phyloP scores from a whole-genome alignment of 1,140 invertebrate species.

The Trialeurodes vaporariorum region DNA sequence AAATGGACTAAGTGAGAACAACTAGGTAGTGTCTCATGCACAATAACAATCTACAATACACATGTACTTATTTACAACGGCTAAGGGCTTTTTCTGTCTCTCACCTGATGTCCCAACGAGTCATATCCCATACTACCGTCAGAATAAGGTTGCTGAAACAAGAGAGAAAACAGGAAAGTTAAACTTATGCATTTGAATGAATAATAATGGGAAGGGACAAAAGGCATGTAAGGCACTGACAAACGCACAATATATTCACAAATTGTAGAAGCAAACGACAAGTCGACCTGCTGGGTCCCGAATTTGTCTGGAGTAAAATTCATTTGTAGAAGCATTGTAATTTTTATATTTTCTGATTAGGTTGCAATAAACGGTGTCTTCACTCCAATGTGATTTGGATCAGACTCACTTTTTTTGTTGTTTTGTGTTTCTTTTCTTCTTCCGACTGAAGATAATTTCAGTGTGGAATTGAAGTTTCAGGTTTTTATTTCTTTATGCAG shows the following conservation, averaged over 20 bases:
- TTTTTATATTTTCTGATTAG: no score
- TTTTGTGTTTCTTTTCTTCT: no score
- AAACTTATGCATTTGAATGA: not conserved
- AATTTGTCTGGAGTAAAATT: not conserved
- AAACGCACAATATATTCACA: not conserved
- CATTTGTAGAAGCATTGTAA: not conserved
- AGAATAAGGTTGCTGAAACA: conserved; percentile 52
- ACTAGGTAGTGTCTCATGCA: not conserved
- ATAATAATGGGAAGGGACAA: not conserved
- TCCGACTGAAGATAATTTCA: no score
- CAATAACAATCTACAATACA: no score
- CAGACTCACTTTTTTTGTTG: no score
- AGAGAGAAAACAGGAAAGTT: not conserved
- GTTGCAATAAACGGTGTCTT: no score
- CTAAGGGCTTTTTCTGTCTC: conserved; percentile 14
- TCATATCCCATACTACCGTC: conserved; percentile 79
- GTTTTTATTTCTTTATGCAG: no score
- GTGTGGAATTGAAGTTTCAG: no score
- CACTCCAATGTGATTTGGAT: no score
- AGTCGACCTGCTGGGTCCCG: not conserved
- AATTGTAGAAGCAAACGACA: not conserved
- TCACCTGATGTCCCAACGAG: conserved; percentile 58
- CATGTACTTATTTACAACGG: not conserved
- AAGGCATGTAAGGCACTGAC: not conserved
- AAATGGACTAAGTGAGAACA: no score